These are phyloP conservation scores for Papilio elwesi DNA, from an alignment of 2,888 invertebrate genomes.

Conservation along the genomic window DNA sequence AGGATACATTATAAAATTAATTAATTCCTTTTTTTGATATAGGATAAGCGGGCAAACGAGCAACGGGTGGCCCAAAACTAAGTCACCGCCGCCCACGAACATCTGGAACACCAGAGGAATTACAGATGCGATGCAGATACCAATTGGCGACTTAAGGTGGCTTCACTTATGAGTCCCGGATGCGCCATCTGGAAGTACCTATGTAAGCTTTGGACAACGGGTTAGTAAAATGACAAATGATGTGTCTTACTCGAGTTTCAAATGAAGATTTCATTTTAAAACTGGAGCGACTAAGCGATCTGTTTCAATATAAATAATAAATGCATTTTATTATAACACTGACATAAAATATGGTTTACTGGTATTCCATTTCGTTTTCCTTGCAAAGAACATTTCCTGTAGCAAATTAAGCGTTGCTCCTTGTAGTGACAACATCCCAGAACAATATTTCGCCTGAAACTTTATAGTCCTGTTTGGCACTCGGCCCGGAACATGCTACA, in stretches of 20 bases:
- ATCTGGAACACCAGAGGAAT: no score
- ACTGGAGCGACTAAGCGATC: background rate
- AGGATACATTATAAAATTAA: no score
- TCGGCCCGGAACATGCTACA: conserved; percentile 17
- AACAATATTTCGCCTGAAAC: conserved; percentile 31
- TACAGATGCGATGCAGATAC: no score
- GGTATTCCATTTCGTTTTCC: conserved; percentile 4
- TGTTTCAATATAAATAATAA: background rate
- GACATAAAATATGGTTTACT: background rate
- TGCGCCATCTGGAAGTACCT: no score
- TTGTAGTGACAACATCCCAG: conserved; percentile 16
- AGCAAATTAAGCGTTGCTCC: conserved; percentile 1
- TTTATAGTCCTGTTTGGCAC: conserved; percentile 38
- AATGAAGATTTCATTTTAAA: background rate
- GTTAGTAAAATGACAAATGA: background rate
- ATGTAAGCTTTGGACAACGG: no score
- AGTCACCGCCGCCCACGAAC: no score
- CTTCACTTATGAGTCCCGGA: no score
- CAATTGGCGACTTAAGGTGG: no score
- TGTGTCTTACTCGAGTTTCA: background rate
- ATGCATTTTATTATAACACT: background rate
- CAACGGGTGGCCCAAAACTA: no score
- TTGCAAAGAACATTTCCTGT: conserved; percentile 28
- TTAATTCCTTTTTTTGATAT: no score
- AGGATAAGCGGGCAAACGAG: no score